phyloP scores from a whole-genome alignment of 1,140 invertebrate genomes.

The Saccostrea cuccullata region DNA sequence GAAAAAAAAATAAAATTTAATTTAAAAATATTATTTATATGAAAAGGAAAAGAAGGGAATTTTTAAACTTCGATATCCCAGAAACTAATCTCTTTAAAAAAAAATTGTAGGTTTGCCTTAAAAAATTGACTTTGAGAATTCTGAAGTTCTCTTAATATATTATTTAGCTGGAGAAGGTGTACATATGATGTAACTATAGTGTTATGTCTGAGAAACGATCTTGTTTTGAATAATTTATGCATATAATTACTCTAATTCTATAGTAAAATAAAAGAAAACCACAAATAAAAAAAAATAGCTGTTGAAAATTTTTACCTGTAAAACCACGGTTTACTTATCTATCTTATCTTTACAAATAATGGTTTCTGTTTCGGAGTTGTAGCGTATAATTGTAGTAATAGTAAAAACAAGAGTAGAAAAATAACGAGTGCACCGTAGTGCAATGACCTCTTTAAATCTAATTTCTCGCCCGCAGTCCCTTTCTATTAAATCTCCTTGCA shows the following conservation, averaged over 20 bases:
- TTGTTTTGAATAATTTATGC: neutral
- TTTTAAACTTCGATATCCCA: too few species aligned
- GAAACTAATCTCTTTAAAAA: too few species aligned
- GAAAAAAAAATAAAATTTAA: too few species aligned
- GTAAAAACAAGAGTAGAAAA: neutral
- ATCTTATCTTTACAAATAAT: neutral
- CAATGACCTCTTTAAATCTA: neutral
- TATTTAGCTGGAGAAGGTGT: too few species aligned
- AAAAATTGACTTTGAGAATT: too few species aligned
- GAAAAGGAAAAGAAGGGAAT: too few species aligned
- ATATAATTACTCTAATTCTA: neutral
- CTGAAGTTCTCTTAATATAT: too few species aligned
- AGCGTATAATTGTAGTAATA: conserved; percentile 7
- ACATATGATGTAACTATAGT: too few species aligned
- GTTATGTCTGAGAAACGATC: neutral
- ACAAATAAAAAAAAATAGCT: neutral
- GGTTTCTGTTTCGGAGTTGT: conserved; percentile 17
- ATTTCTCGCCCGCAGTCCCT: neutral
- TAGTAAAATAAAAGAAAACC: neutral
- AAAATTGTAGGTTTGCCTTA: too few species aligned
- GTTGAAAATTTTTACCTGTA: neutral
- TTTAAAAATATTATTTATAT: too few species aligned
- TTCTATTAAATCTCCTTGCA: conserved; percentile 8
- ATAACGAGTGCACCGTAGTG: neutral
- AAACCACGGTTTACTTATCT: conserved; percentile 1